Evolutionary conservation across 2,113 vertebrate species (phyloP).

Genomic region (Bubo scandiacus): DNA sequence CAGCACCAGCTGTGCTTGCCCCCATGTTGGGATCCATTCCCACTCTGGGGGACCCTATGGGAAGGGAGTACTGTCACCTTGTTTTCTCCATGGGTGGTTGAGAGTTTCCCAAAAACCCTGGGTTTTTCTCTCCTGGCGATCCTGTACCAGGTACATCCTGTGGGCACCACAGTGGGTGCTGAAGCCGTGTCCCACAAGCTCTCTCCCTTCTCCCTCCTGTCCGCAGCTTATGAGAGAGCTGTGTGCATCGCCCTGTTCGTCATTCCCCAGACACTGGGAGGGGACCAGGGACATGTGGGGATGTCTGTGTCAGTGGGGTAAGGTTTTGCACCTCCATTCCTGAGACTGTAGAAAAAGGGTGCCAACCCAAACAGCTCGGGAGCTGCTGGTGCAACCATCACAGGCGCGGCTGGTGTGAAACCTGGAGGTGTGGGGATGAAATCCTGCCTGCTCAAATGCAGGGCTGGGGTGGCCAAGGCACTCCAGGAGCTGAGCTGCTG

Average conservation of each 20-base stretch:
- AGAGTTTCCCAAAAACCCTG: not conserved
- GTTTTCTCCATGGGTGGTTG: not conserved
- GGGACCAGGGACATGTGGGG: too few species aligned
- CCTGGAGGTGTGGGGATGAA: not conserved
- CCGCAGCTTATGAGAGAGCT: rapidly evolving
- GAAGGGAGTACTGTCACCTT: not conserved
- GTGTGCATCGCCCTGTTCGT: rapidly evolving
- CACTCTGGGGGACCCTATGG: not conserved
- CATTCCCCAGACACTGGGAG: not conserved
- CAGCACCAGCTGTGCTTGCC: not conserved
- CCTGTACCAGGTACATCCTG: not conserved
- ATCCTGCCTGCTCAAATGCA: not conserved
- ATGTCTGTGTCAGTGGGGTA: rapidly evolving
- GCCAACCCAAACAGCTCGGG: rapidly evolving
- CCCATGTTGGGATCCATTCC: not conserved
- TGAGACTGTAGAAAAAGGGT: not conserved
- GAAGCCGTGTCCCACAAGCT: not conserved
- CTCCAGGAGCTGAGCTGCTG: not conserved
- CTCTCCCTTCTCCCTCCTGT: not conserved
- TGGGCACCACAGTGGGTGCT: rapidly evolving
- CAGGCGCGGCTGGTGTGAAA: rapidly evolving
- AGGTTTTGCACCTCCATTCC: not conserved
- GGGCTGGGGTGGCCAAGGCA: not conserved
- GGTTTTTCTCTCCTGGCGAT: not conserved
- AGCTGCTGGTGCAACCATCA: not conserved